Evolutionary conservation across 2,113 vertebrate species (phyloP).

Genomic region (Cacatua alba): DNA sequence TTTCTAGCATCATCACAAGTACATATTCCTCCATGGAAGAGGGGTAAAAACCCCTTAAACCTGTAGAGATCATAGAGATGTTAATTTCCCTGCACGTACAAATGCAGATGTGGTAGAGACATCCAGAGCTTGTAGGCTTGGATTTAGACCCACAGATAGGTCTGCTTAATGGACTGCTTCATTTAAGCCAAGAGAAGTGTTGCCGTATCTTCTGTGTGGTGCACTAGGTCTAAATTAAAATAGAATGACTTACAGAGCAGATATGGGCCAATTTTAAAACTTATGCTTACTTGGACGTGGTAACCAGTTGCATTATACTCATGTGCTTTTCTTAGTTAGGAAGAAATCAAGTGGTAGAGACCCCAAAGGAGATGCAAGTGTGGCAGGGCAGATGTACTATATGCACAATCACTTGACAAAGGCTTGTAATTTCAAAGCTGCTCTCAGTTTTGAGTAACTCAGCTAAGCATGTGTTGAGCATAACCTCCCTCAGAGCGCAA

Average conservation of each 20-base stretch:
- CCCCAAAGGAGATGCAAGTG: background rate
- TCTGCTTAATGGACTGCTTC: background rate
- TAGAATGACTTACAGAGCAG: background rate
- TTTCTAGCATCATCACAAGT: background rate
- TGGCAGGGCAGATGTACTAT: background rate
- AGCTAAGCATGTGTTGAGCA: background rate
- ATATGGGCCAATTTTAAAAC: background rate
- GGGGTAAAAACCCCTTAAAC: rapidly evolving
- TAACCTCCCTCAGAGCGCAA: background rate
- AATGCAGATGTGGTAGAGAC: background rate
- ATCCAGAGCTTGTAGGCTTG: background rate
- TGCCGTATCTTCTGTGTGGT: background rate
- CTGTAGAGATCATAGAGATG: background rate
- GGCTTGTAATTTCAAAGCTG: background rate
- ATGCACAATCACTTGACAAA: background rate
- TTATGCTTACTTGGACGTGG: background rate
- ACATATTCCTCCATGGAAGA: background rate
- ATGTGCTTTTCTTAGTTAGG: background rate
- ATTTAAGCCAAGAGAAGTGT: background rate
- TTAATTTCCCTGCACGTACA: background rate
- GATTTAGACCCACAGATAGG: background rate
- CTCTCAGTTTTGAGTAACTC: background rate
- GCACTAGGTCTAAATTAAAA: background rate
- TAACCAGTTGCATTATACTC: background rate
- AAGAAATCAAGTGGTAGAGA: background rate